A percentile compares a stretch with the other conserved stretches of the same genome.
Evolutionary conservation across 2,888 invertebrate species (phyloP).

Genomic region (Leptothorax acervorum): DNA sequence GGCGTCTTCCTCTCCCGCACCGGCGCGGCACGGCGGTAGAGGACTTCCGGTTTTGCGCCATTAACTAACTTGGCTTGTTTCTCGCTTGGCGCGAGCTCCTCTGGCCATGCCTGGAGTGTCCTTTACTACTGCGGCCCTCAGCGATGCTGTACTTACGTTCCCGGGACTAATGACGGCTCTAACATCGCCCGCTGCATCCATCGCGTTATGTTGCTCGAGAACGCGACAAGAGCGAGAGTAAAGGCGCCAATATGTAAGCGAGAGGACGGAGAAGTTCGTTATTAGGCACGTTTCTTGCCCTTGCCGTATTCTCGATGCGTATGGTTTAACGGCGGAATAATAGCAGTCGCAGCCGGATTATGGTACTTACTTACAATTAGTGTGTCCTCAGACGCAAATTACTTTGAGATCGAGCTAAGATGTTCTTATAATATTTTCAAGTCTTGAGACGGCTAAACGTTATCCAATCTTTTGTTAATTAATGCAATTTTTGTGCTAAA

Average conservation of each 20-base stretch:
- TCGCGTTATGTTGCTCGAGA: constrained; percentile 40
- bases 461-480: neutral
- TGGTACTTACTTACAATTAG: neutral
- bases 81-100: constrained; percentile 51
- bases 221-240: constrained; percentile 9
- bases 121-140: constrained; percentile 45
- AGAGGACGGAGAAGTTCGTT: constrained; percentile 29
- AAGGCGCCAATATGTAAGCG: constrained; percentile 10
- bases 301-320: constrained; percentile 6
- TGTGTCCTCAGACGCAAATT: neutral
- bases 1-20: constrained; percentile 10
- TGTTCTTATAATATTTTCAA: neutral
- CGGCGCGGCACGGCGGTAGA: neutral
- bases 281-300: constrained; percentile 47
- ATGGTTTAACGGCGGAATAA: constrained; percentile 31
- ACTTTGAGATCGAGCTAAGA: neutral
- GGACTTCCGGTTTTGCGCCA: constrained; percentile 70
- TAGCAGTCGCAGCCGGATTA: neutral
- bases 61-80: constrained; percentile 63
- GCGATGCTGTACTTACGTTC: constrained; percentile 49
- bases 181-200: constrained; percentile 25
- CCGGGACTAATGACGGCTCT: constrained; percentile 58
- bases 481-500: neutral
- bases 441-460: neutral
- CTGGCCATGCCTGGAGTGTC: constrained; percentile 57